Percentiles rank a stretch among this genome's conserved stretches.
Conservation (phyloP, 2,888 invertebrate genomes). For the Pollenia angustigena region DNA sequence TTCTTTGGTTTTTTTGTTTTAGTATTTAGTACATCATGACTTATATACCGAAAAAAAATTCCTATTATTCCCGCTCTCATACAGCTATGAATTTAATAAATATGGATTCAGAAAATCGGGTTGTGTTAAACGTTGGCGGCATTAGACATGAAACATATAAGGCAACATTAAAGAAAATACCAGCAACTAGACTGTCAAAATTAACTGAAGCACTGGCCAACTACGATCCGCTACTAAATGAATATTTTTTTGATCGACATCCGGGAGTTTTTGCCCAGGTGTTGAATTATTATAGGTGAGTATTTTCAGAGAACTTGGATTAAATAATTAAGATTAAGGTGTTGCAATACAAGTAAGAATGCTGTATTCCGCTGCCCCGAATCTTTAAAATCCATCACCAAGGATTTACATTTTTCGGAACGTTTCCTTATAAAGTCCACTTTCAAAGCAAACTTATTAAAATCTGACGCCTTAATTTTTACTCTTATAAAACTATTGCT, state of each 20-base stretch:
- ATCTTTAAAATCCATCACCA: no score
- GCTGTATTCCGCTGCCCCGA: no score
- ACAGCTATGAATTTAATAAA: slow-evolving; percentile 94
- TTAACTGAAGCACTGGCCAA: slow-evolving; percentile 98
- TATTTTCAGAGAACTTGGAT: background rate
- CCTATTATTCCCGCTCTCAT: slow-evolving; percentile 77
- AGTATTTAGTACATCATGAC: slow-evolving; percentile 76
- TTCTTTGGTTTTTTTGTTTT: slow-evolving; percentile 22
- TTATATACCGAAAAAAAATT: slow-evolving; percentile 80
- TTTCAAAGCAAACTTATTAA: no score
- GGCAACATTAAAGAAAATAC: slow-evolving; percentile 98
- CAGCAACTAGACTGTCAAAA: slow-evolving; percentile 96
- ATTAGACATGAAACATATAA: slow-evolving; percentile 98
- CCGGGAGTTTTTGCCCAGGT: slow-evolving; percentile 98
- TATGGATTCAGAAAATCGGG: slow-evolving; percentile 99
- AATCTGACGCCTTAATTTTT: no score
- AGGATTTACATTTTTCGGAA: no score
- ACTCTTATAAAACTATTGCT: no score
- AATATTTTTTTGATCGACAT: slow-evolving; percentile 99
- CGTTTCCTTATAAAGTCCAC: no score
- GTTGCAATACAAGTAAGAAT: no score
- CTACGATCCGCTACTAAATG: slow-evolving; percentile 99
- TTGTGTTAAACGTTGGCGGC: slow-evolving; percentile 99
- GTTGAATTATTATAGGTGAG: slow-evolving; percentile 96
- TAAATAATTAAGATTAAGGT: no score